A percentile compares a stretch with the other conserved stretches of the same genome.
Evolutionary conservation across 2,797 vertebrate genomes (phyloP).

Genomic region (Falco cherrug): DNA sequence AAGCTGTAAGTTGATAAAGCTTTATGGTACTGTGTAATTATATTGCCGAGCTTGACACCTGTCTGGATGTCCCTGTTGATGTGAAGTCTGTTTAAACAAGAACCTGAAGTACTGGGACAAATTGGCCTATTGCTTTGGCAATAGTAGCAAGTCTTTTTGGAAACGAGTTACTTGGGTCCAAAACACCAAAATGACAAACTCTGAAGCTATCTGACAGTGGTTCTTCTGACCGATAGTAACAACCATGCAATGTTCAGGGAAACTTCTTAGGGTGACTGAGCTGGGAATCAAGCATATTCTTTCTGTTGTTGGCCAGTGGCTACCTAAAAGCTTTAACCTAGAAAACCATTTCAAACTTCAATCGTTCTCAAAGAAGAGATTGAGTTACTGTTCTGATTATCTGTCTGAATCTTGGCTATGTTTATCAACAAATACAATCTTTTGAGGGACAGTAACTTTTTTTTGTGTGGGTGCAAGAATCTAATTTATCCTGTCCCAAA

Average conservation of each 20-base stretch:
- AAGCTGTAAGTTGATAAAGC: background rate
- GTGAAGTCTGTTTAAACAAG: background rate
- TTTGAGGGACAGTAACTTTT: background rate
- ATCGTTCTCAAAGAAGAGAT: background rate
- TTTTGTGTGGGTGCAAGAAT: background rate
- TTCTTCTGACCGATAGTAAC: background rate
- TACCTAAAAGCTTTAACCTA: background rate
- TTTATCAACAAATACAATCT: background rate
- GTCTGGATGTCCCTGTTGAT: background rate
- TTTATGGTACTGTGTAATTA: background rate
- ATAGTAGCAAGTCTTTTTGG: background rate
- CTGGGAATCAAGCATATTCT: background rate
- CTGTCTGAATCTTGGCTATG: background rate
- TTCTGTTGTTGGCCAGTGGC: background rate
- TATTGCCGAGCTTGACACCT: background rate
- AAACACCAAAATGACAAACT: background rate
- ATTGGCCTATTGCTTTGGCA: background rate
- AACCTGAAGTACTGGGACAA: background rate
- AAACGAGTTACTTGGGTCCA: background rate
- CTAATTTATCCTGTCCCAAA: background rate
- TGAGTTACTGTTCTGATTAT: background rate
- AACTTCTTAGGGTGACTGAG: background rate
- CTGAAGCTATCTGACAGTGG: background rate
- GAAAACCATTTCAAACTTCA: background rate
- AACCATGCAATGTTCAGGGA: background rate